Conservation (phyloP, 2,113 vertebrate species). For the Empidonax traillii region DNA sequence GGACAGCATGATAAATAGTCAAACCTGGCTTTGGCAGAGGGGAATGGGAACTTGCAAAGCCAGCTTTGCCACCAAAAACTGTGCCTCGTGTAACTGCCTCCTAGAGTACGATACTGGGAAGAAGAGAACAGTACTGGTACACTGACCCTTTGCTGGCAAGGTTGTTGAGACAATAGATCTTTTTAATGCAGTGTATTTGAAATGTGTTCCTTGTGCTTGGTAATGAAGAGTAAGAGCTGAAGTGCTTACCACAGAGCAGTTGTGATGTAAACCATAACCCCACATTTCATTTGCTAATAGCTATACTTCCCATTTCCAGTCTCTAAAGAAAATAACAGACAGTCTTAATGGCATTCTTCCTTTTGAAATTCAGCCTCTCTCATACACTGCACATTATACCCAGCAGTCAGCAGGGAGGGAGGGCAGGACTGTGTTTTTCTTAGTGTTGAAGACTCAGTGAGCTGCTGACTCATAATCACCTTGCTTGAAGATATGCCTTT, state of each 20-base stretch:
- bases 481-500: not conserved
- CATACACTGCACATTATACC: not conserved
- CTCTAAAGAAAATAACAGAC: not conserved
- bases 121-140: not conserved
- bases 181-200: not conserved
- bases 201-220: not conserved
- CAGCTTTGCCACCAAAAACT: not conserved
- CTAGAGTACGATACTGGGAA: not conserved
- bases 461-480: slow-evolving; percentile 20
- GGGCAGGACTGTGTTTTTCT: not conserved
- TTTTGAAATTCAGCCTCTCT: not conserved
- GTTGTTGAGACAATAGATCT: not conserved
- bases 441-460: not conserved
- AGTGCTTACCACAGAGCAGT: not conserved
- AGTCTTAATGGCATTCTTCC: not conserved
- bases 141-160: not conserved
- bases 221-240: not conserved
- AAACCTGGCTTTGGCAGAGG: not conserved
- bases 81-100: not conserved
- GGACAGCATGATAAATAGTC: not conserved
- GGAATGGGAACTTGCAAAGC: not conserved
- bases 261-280: not conserved
- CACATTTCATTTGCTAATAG: not conserved
- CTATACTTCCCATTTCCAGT: not conserved
- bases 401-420: not conserved